Base-by-base conservation (phyloP, 2,797 vertebrate genomes). In the Alcedo quadribrachys region DNA sequence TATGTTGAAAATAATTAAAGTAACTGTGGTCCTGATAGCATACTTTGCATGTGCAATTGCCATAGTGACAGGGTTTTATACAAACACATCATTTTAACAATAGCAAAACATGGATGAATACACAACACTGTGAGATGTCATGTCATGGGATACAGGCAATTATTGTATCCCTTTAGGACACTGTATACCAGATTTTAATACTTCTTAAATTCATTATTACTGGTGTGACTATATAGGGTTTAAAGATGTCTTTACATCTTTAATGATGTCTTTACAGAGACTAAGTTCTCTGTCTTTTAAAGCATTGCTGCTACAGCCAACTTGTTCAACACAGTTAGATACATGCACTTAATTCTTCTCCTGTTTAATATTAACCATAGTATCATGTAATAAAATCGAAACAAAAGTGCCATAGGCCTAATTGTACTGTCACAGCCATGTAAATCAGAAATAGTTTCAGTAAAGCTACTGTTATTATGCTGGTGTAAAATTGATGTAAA, bases 371-470 rank as follows among this genome's bases (percentile, higher is more conserved):
- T 95, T 94, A 95, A 92, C 84, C 81, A 60, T 94, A 89, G 93
- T 92, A 95, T 91, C 80, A 78, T 50, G 68, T 89, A 94, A 90
- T 92, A 96, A 96, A 96, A 92, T 75, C 93, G 88, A 94, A 94
- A 96, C 86, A 92, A 89, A 96, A 96, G 90, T 96, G 92, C 94
- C 92, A 93, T 93, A 91, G 94, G 92, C 92, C 88, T 95, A 96
- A 96, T 94, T 96, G 86, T 94, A 91, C 91, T 93, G 96, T 96
- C 95, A 93, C 46, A 90, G 85, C 61, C 91, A 42, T 93, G 91
- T 93, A 96, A 96, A 96, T 96, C 95, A 96, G 86, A 88, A 94
- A 94, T 78, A 80, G 75, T 65, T 93, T 91, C 83, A 37, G 81
- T 71, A 91, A 91, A 92, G 85, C 76, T 87, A 82, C 84, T 89